Evolutionary conservation across 1,140 invertebrate genomes (phyloP).

Genomic region (Pseudomyrmex cubaensis): DNA sequence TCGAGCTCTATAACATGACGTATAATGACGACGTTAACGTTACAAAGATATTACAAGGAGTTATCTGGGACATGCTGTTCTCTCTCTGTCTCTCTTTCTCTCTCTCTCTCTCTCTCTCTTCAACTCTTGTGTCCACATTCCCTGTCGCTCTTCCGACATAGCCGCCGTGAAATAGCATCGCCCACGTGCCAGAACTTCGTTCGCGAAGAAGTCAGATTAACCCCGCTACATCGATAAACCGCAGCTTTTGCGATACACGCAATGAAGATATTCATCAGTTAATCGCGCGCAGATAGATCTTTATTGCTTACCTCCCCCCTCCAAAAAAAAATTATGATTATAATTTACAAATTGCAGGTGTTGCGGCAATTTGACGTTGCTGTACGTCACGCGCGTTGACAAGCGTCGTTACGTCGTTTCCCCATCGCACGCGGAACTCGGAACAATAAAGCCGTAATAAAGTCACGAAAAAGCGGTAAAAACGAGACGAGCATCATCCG

Average conservation of each 20-base stretch:
- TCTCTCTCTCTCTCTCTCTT: background rate
- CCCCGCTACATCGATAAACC: slow-evolving; percentile 14
- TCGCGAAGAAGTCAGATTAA: slow-evolving; percentile 26
- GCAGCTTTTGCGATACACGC: slow-evolving; percentile 18
- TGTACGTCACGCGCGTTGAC: too few species aligned
- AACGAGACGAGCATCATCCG: slow-evolving; percentile 20
- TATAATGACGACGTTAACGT: slow-evolving; percentile 33
- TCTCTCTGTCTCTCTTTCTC: background rate
- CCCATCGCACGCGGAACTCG: too few species aligned
- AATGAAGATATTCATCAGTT: slow-evolving; percentile 5
- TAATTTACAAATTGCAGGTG: too few species aligned
- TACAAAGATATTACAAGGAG: slow-evolving; percentile 58
- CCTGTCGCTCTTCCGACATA: slow-evolving; percentile 39
- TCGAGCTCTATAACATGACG: slow-evolving; percentile 5
- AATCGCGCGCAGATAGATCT: background rate
- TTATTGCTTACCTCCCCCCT: background rate
- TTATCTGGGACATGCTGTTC: slow-evolving; percentile 33
- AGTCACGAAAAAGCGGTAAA: background rate
- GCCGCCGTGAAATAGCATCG: slow-evolving; percentile 50
- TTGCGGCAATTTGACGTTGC: too few species aligned
- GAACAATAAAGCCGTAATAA: background rate
- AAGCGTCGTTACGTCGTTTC: too few species aligned
- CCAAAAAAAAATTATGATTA: background rate
- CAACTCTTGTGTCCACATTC: slow-evolving; percentile 48
- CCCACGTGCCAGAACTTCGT: slow-evolving; percentile 56